Base-by-base conservation (phyloP, 2,113 vertebrate species). In the Alosa alosa region DNA sequence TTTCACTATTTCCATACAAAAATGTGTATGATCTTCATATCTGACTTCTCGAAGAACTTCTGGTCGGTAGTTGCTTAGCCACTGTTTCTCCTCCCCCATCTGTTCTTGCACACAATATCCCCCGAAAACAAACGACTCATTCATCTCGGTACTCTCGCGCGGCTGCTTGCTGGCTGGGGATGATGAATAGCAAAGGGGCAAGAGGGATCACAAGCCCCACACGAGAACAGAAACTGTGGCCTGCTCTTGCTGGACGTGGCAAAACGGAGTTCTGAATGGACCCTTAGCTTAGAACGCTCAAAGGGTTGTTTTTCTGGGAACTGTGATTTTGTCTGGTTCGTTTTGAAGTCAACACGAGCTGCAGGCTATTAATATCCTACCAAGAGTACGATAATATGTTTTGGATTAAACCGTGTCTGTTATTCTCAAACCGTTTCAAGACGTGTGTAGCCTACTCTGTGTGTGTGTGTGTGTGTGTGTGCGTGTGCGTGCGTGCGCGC, bases 91-190 rank as follows among this genome's bases (percentile, higher is more conserved):
- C 44, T 44, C 84, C 84, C 85, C 88, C 85, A 83, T 85, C 84
- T 89, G 88, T 89, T 89, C 78, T 81, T 81, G 44, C 86, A 86
- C 81, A 86, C 86, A 86, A 88, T 89, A 86, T 88, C 82, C 84
- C 82, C 81, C 55, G 47, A 81, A 81, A 88, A 89, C 89, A 89
- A 89, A 88, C 52, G 84, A 45, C 25, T 85, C 87, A 89, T 89
- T 89, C 89, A 89, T 88, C 31, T 31, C 50, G 15, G 72, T 52
- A 72, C 52, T 86, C 72, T 72, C 82, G 25, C 82, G 60, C 86
- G 45, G 45, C 84, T 85, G 87, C 72, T 84, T 86, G 86, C 85
- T 85, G 72, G 86, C 86, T 22, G 52, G 68, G 72, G 86, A 85
- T 82, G 85, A 86, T 85, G 85, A 84, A 89, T 84, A 84, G 86